phyloP scores from a whole-genome alignment of 64 coral and sea anemone genomes.

The Pocillopora damicornis region DNA sequence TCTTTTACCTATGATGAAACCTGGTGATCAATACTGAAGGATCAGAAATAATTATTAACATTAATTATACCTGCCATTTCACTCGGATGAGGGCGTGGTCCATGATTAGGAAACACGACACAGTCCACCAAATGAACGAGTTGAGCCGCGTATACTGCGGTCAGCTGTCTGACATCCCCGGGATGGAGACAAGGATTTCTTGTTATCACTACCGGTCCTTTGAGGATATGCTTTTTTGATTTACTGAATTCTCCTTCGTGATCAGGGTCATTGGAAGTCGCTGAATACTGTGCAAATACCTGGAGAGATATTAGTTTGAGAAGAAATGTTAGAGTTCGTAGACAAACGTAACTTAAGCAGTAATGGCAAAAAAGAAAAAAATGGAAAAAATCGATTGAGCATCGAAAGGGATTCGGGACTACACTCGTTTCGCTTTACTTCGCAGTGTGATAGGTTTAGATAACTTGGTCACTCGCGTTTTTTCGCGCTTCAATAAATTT shows the following conservation, averaged over 20 bases:
- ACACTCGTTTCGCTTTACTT: too few species aligned
- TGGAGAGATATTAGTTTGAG: neutral
- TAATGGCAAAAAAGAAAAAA: too few species aligned
- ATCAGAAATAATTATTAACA: too few species aligned
- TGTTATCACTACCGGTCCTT: constrained; percentile 65
- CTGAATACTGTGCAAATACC: constrained; percentile 87
- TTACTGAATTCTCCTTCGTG: constrained; percentile 42
- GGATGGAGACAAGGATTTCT: constrained; percentile 86
- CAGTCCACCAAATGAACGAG: constrained; percentile 72
- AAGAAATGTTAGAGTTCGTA: neutral
- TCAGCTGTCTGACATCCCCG: constrained; percentile 72
- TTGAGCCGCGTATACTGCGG: constrained; percentile 47
- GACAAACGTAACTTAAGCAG: too few species aligned
- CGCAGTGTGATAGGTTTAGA: too few species aligned
- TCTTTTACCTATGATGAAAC: neutral
- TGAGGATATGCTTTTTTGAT: neutral
- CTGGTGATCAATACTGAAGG: neutral
- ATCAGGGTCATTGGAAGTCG: constrained; percentile 41
- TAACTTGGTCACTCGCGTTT: too few species aligned
- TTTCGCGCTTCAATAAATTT: too few species aligned
- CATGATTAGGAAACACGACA: constrained; percentile 68
- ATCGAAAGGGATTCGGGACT: too few species aligned
- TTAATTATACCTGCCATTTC: constrained; percentile 72
- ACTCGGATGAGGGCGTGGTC: constrained; percentile 60
- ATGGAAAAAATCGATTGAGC: too few species aligned